Conservation (phyloP, 2,888 invertebrate species). For the Pharmacophagus antenor region DNA sequence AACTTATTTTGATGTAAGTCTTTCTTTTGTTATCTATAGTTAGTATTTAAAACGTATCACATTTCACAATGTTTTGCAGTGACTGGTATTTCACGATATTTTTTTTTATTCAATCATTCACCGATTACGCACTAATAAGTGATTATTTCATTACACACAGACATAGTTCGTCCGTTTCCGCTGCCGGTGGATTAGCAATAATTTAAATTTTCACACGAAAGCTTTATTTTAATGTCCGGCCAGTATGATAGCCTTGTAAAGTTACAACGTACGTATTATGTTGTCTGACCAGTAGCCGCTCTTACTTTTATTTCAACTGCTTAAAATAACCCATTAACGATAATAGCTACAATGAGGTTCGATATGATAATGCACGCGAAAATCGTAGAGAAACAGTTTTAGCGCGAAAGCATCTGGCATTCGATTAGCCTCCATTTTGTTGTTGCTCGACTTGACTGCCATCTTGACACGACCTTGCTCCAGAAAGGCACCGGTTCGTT, state of each 20-base stretch:
- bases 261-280: constrained; percentile 47
- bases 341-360: constrained; percentile 21
- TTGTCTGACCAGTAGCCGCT: constrained; percentile 35
- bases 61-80: background rate
- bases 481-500: constrained; percentile 63
- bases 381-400: constrained; percentile 37
- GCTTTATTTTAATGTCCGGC: constrained; percentile 54
- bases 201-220: constrained; percentile 59
- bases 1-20: too few relatives aligned
- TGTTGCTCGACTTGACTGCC: constrained; percentile 53
- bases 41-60: too few relatives aligned
- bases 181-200: constrained; percentile 39
- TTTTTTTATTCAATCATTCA: constrained; percentile 21
- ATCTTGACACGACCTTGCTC: constrained; percentile 73
- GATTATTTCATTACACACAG: constrained; percentile 34
- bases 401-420: constrained; percentile 69
- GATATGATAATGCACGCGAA: constrained; percentile 24
- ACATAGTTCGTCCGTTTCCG: constrained; percentile 42
- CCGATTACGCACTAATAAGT: constrained; percentile 19
- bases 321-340: constrained; percentile 24
- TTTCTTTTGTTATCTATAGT: too few relatives aligned
- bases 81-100: constrained; percentile 12
- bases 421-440: constrained; percentile 55
- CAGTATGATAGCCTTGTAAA: constrained; percentile 45
- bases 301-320: constrained; percentile 40